Evolutionary conservation across 37 sponge, comb jelly and placozoan species (phyloP).

Genomic region (Eunapius fragilis): DNA sequence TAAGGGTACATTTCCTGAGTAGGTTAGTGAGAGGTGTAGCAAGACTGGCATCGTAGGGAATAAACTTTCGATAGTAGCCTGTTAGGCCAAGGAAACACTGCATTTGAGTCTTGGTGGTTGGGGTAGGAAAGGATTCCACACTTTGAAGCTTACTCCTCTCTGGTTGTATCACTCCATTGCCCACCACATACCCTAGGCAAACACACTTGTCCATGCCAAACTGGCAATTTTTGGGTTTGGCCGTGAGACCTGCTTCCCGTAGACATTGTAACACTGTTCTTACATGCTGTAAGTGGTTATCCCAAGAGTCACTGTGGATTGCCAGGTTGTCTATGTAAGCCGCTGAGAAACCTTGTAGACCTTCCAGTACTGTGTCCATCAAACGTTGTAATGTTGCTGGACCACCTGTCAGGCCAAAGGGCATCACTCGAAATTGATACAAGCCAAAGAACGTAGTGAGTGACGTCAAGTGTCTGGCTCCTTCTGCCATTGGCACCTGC

Average conservation of each 20-base stretch:
- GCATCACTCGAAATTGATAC: constrained; percentile 59
- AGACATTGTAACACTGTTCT: constrained; percentile 1
- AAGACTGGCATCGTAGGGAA: constrained; percentile 22
- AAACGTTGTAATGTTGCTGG: constrained; percentile 64
- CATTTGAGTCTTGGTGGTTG: constrained; percentile 39
- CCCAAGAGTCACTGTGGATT: constrained; percentile 23
- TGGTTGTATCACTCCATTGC: no score
- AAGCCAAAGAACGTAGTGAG: constrained; percentile 47
- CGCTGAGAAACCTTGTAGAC: constrained; percentile 9
- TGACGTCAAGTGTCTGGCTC: no score
- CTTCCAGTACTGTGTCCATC: constrained; percentile 33
- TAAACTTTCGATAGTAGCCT: constrained; percentile 50
- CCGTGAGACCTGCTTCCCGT: constrained; percentile 24
- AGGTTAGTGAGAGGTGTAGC: constrained; percentile 38
- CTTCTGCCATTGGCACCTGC: background rate
- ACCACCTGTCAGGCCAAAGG: constrained; percentile 61
- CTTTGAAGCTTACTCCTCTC: constrained; percentile 39
- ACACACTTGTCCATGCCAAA: constrained; percentile 26
- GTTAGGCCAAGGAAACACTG: constrained; percentile 51
- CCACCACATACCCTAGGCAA: constrained; percentile 39
- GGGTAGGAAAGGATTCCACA: constrained; percentile 13
- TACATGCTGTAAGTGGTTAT: constrained; percentile 40
- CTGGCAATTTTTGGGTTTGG: constrained; percentile 32
- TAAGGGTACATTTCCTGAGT: constrained; percentile 22
- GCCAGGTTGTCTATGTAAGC: constrained; percentile 44